Base-by-base conservation (phyloP, 2,888 invertebrate genomes). In the Penaeus monodon region DNA sequence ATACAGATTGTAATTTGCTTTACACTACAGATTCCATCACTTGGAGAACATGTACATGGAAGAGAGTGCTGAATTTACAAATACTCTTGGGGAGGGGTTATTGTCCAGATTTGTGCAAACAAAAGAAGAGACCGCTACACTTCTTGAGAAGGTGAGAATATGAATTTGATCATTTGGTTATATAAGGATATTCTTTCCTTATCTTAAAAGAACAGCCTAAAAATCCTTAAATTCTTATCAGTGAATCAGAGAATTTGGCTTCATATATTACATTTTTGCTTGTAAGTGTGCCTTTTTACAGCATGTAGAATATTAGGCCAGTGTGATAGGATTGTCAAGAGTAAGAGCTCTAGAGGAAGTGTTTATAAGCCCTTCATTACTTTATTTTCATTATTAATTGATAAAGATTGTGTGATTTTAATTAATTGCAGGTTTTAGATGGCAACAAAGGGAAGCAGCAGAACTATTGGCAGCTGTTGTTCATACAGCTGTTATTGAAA, bases 61-160 rank as follows among this genome's bases (percentile, higher is more conserved):
- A 92, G 97, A 97, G 92, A 95, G 94, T 76, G 95, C 96, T 90
- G 94, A 93, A 81, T 97, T 97, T 91, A 95, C 95, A 80, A 96
- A 96, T 91, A 93, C 94, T 33, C 91, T 95, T 22, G 96, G 95
- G 0, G 95, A 96, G 91, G 94, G 24, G 94, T 96, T 33, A 93
- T 93, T 29, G 94, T 98, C 20, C 93, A 94, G 91, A 93, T 98
- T 10, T 94, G 95, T 90, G 92, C 94, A 1, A n/a, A 94, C 93
- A 63, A 92, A 92, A 79, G 93, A 94, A 73, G 94, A 95, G 90
- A 98, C 98, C 0, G 93, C 94, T 0, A 92, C 93, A 80, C 93
- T 97, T 84, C 93, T 98, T 81, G 93, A 93, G 74, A 93, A 93
- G 90, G 91, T 91, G 64, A 68, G 82, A 7, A 22, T 33, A 29